These are phyloP conservation scores for Drosophila tsacasi DNA, from an alignment of 1,140 invertebrate genomes.

Conservation along the genomic window DNA sequence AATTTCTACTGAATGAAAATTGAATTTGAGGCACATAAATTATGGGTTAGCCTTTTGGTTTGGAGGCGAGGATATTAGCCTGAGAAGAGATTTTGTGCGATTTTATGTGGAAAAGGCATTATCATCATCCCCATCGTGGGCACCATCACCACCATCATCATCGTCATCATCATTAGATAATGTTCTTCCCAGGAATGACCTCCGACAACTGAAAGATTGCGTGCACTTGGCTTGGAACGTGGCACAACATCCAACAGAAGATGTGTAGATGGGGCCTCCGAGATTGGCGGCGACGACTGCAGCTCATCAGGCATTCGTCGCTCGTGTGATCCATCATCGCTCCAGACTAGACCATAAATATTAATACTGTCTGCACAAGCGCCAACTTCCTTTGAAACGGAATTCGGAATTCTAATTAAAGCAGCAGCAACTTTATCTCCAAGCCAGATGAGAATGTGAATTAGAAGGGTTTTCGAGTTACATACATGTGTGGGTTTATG, in stretches of 20 bases:
- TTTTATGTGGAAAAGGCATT: conserved; percentile 65
- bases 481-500: neutral
- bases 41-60: conserved; percentile 64
- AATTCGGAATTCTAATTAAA: conserved; percentile 82
- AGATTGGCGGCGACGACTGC: conserved; percentile 51
- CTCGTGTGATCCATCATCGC: conserved; percentile 55
- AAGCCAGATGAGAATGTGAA: conserved; percentile 43
- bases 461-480: conserved; percentile 40
- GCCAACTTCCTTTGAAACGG: conserved; percentile 79
- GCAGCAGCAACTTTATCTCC: conserved; percentile 76
- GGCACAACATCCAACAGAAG: conserved; percentile 36
- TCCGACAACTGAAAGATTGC: conserved; percentile 46
- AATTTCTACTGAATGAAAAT: conserved; percentile 79
- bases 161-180: conserved; percentile 48
- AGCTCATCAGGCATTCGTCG: conserved; percentile 65
- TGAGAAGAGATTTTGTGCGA: conserved; percentile 39
- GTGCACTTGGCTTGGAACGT: conserved; percentile 61
- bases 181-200: conserved; percentile 45
- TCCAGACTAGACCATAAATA: conserved; percentile 75
- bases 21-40: conserved; percentile 80
- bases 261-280: conserved; percentile 16
- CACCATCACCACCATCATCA: neutral
- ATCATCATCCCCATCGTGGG: conserved; percentile 60
- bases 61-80: conserved; percentile 56
- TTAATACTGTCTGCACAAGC: conserved; percentile 74